Conservation (phyloP, 2,113 vertebrate genomes). For the Erythrocercus mccallii region DNA sequence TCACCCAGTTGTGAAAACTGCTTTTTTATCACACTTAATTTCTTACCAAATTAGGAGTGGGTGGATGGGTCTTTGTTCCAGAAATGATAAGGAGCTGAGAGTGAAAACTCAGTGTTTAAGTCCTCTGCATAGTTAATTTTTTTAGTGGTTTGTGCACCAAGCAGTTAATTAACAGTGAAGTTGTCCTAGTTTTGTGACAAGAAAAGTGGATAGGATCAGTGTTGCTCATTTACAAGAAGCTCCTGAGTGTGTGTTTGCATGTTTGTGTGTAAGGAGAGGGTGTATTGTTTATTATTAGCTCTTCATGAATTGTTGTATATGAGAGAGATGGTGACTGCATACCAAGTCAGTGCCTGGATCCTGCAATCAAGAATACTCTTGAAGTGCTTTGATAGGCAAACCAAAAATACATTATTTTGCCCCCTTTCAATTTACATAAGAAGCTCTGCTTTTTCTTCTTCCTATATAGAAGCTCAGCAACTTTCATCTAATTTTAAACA, state of each 20-base stretch:
- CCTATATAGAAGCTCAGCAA: background rate
- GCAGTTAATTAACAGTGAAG: conserved; percentile 40
- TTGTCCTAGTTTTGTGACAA: conserved; percentile 55
- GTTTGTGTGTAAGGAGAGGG: background rate
- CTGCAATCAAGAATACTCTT: background rate
- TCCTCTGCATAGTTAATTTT: background rate
- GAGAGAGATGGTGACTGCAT: background rate
- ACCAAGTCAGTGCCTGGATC: conserved; percentile 9
- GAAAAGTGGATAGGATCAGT: conserved; percentile 17
- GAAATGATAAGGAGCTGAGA: conserved; percentile 11
- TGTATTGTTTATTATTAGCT: conserved; percentile 36
- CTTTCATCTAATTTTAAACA: conserved; percentile 44
- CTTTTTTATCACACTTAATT: conserved; percentile 35
- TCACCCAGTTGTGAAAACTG: conserved; percentile 12
- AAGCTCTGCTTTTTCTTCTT: conserved; percentile 13
- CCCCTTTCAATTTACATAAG: background rate
- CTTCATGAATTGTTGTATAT: background rate
- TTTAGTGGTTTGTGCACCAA: background rate
- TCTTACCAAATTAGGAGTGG: conserved; percentile 23
- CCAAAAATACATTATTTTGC: background rate
- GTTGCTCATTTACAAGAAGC: conserved; percentile 50
- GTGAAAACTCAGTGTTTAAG: conserved; percentile 7
- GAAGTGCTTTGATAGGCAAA: background rate
- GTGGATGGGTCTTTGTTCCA: conserved; percentile 34
- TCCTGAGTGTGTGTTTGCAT: background rate